Conservation (phyloP, 2,113 vertebrate species). For the Tenebrosternarchus preto region DNA sequence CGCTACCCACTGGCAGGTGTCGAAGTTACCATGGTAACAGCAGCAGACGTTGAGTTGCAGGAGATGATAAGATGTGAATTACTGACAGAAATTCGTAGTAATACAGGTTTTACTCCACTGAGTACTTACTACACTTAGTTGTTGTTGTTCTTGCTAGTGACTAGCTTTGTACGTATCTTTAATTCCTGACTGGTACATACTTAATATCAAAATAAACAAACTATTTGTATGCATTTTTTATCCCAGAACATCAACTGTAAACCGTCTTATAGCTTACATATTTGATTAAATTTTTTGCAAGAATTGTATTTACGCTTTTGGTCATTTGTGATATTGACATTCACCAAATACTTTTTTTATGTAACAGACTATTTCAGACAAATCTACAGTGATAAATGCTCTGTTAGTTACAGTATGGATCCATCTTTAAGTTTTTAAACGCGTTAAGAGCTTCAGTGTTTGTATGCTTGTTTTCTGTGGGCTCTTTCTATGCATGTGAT, state of each 20-base stretch:
- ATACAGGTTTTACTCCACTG: slow-evolving; percentile 61
- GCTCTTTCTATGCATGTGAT: slow-evolving; percentile 18
- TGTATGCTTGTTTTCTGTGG: neutral
- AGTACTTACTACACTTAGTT: neutral
- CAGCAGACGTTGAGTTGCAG: slow-evolving; percentile 62
- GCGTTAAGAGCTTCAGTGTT: neutral
- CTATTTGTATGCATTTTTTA: neutral
- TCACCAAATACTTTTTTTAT: too few species aligned
- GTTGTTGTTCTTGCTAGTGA: neutral
- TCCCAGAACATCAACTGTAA: neutral
- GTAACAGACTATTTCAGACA: too few species aligned
- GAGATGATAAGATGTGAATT: slow-evolving; percentile 68
- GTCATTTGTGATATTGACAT: too few species aligned
- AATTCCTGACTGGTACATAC: neutral
- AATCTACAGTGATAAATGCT: too few species aligned
- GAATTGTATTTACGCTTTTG: too few species aligned
- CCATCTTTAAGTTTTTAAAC: neutral
- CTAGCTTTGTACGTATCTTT: neutral
- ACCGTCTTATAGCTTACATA: neutral
- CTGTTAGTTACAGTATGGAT: too few species aligned
- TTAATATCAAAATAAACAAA: neutral
- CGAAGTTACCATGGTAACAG: slow-evolving; percentile 67
- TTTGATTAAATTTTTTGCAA: neutral
- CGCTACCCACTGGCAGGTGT: too few species aligned
- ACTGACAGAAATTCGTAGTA: slow-evolving; percentile 62